Base-by-base conservation (phyloP, 2,797 vertebrate species). In the Alosa sapidissima region DNA sequence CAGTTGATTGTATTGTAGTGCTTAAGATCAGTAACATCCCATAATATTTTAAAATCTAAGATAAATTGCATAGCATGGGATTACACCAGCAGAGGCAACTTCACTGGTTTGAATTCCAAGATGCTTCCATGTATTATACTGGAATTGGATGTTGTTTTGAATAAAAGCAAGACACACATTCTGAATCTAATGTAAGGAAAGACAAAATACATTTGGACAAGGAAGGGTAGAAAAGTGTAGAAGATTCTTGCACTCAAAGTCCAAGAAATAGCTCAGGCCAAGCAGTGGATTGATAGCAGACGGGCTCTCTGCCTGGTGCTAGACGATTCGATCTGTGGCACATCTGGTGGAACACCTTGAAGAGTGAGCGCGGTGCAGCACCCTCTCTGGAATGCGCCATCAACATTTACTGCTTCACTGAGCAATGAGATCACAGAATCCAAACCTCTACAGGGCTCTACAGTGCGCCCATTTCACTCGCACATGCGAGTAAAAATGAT, bases 351-450 rank as follows among this genome's bases (percentile, higher is more conserved):
- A 45, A 16, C 68, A 75, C 36, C 68, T 41, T 75, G 68, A 45
- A 5, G 4, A 75, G 33, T 5, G 68, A 41, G 11, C 28, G 24
- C 8, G 33, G 11, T 68, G 24, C 8, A 68, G n/a, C n/a, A 19
- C 41, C 14, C 68, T 75, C 68, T 75, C 33, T 41, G 68, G 68
- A 75, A 75, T 75, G 68, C 36, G 2, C 68, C 36, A 16, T 41
- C 68, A 75, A 41, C 68, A 75, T 75, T 41, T 75, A 41, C 68
- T 41, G 68, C 68, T 72, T 41, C 68, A 72, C 14, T 41, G 68
- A 33, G 14, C 33, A 41, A 36, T 41, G 68, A 72, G 68, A 72
- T 72, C 16, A 72, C 68, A 72, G 33, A 41, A 72, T 41, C 33
- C 14, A 1, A 16, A 72, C 28, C 68, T 8, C 65, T n/a, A n/a